Base-by-base conservation (phyloP, 2,888 invertebrate genomes). In the Megaustenia siamemsis region DNA sequence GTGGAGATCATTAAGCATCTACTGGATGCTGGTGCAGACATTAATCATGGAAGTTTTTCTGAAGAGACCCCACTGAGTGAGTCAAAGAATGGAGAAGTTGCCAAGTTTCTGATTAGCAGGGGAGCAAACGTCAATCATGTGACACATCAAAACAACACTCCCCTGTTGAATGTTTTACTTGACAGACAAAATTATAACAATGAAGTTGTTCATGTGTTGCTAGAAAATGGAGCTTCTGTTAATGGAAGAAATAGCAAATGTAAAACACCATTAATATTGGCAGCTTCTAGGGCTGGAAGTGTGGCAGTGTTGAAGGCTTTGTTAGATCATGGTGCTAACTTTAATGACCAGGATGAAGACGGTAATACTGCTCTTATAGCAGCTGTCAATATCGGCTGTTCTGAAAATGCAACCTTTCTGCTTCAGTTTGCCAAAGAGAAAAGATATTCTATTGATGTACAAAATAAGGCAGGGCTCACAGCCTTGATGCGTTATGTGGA, bases 261-360 rank as follows among this genome's bases (percentile, higher is more conserved):
- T 45, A 38, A 12, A n/a, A 73, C 73, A n/a, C 21, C 73, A 24
- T 15, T 73, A 6, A 73, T 45, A 49, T 28, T 49, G 28, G 49
- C 73, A n/a, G 73, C 73, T 28, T 10, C 45, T 18, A 45, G 28
- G 28, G 28, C 45, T 3, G 24, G 69, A 45, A 28, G 12, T 45
- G 6, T 3, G 45, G 2, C 24, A 49, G 49, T 43, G 12, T 1
- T 73, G 12, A 21, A 28, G 21, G 12, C 60, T 32, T 38, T 77
- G 10, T 40, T 77, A 28, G 53, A 77, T 40, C 35, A 77, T 18
- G 77, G 77, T 15, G 77, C 77, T 21, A 60, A 77, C 35, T 21
- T 77, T 28, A 60, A 3, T 60, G 60, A 56, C 1, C 10, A 1
- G 45, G 77, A 53, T n/a, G 38, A 35, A 5, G 6, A 21, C 15